Conservation (phyloP, 2,113 vertebrate species). For the Podarcis muralis region DNA sequence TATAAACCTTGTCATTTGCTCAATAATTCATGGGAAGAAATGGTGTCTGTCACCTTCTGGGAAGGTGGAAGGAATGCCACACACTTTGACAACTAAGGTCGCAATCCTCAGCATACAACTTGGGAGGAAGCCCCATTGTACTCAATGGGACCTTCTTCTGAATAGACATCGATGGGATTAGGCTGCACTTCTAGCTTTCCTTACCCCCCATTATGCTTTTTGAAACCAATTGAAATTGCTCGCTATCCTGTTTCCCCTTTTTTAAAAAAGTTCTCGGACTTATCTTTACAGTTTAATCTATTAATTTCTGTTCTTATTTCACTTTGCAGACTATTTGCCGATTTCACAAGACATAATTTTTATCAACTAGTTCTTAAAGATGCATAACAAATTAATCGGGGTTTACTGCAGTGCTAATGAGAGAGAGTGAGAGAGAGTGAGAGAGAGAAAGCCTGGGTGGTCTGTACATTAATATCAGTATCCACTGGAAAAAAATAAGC, state of each 20-base stretch:
- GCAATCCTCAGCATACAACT: background rate
- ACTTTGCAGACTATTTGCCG: constrained; percentile 83
- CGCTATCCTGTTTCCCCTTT: constrained; percentile 40
- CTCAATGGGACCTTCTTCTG: background rate
- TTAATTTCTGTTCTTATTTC: constrained; percentile 84
- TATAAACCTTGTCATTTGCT: background rate
- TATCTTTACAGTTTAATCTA: constrained; percentile 73
- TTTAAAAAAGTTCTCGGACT: constrained; percentile 48
- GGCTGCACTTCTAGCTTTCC: background rate
- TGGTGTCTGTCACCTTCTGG: background rate
- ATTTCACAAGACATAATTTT: constrained; percentile 83
- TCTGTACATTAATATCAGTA: constrained; percentile 64
- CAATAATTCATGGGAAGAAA: accelerated
- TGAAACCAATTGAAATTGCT: constrained; percentile 3
- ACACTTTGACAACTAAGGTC: background rate
- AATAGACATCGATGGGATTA: background rate
- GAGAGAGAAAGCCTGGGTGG: constrained; percentile 70
- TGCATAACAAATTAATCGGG: constrained; percentile 88
- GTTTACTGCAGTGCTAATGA: constrained; percentile 90
- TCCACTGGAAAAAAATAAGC: constrained; percentile 68
- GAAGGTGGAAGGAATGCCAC: accelerated
- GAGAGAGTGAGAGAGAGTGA: constrained; percentile 71
- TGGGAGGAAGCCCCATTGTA: background rate
- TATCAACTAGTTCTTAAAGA: constrained; percentile 89
- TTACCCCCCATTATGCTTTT: background rate